Base-by-base conservation (phyloP, 2,797 vertebrate species). In the Eulemur coronatus region DNA sequence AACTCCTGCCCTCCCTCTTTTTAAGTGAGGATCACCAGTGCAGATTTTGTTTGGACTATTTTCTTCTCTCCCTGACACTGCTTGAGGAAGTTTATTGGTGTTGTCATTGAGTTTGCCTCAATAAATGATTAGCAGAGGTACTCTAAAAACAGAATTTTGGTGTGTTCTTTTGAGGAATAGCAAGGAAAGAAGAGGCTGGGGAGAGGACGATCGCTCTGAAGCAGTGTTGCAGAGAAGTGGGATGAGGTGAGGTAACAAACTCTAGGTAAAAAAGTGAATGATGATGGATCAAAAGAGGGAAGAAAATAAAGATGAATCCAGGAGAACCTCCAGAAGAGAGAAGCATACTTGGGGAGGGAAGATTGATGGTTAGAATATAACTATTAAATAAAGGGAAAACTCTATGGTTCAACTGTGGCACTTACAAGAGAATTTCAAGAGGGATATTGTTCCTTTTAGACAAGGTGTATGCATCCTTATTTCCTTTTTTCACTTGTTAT, bases 1-100 rank as follows among this genome's bases (percentile, higher is more conserved):
- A 18, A 4, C 7, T 7, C 10, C 8, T 7, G 4, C 26, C 61
- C 0, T 0, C 2, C 0, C 0, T 15, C 10, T 33, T 15, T 33
- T 10, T 20, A n/a, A 67, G 15, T 88, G n/a, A 84, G 15, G 2
- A 4, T 85, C 69, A 48, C 18, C 4, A 9, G 20, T 30, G 28
- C 1, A 84, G 17, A 26, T 30, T 82, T 82, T 15, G 18, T 78
- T 52, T 72, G 59, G 0, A 17, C 0, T 10, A 0, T 76, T 26
- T 61, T 84, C 38, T 86, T 81, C 12, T 20, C 38, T 76, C 33
- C 26, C 67, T 91, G 59, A 41, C 26, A 13, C 80, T 86, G 46
- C 76, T 85, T 82, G 28, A 38, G n/a, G 7, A 11, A 3, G 26
- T 72, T 92, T 79, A 52, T 75, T 52, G 12, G 28, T 57, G 6